phyloP scores from a whole-genome alignment of 2,113 vertebrate genomes.

The Mixornis gularis region DNA sequence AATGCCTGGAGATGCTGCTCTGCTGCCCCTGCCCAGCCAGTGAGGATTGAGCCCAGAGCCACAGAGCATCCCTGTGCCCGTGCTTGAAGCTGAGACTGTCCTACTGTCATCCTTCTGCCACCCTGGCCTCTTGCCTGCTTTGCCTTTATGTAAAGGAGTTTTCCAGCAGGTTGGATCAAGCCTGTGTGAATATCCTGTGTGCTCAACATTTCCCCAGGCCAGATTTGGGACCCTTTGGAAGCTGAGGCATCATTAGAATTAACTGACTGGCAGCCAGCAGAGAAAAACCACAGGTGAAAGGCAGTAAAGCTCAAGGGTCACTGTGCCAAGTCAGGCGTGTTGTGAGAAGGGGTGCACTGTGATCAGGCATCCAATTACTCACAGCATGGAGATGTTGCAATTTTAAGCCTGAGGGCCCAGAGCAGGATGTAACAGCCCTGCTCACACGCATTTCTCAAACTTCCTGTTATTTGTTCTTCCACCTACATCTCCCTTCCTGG shows the following conservation, averaged over 20 bases:
- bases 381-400: background rate
- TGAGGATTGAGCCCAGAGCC: background rate
- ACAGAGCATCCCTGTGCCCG: background rate
- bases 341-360: background rate
- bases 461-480: conserved; percentile 35
- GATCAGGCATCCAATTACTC: background rate
- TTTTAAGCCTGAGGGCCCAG: background rate
- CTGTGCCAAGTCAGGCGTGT: background rate
- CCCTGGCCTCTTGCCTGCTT: background rate
- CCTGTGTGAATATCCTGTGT: background rate
- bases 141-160: background rate
- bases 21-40: background rate
- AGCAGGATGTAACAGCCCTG: background rate
- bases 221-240: background rate
- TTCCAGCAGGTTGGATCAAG: background rate
- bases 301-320: background rate
- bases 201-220: background rate
- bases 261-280: background rate
- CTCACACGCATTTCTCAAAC: background rate
- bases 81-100: background rate
- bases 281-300: background rate
- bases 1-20: background rate
- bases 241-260: background rate
- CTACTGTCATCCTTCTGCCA: background rate
- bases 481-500: conserved; percentile 6